Percentiles rank a stretch among this genome's conserved stretches.
phyloP scores from a whole-genome alignment of 2,888 invertebrate genomes.

The Lordiphosa andalusiaca region DNA sequence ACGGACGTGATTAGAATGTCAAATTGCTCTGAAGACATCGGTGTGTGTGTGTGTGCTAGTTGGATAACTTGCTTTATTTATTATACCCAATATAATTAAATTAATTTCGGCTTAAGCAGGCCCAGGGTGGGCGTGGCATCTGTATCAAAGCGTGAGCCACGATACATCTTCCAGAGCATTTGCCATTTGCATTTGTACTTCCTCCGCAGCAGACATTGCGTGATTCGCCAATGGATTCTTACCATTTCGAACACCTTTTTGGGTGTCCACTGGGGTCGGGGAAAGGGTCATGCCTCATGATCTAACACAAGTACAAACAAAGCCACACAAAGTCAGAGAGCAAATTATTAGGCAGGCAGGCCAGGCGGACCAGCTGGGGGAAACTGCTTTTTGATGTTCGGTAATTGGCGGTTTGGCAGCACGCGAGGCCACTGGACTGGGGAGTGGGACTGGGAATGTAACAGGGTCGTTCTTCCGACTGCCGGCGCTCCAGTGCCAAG shows the following conservation, averaged over 20 bases:
- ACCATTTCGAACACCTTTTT: constrained; percentile 70
- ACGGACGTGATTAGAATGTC: constrained; percentile 66
- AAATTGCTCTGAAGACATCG: constrained; percentile 37
- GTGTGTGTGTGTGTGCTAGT: constrained; percentile 22
- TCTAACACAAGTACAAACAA: constrained; percentile 55
- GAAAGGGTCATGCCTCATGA: constrained; percentile 16
- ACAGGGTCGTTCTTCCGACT: constrained; percentile 48
- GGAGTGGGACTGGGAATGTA: constrained; percentile 9
- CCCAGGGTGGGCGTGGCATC: constrained; percentile 44
- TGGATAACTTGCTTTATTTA: constrained; percentile 62
- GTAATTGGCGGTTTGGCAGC: constrained; percentile 75
- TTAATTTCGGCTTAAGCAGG: constrained; percentile 47
- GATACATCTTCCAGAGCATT: constrained; percentile 48
- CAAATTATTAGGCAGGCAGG: constrained; percentile 24
- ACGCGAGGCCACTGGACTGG: constrained; percentile 50
- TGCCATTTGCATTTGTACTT: constrained; percentile 36
- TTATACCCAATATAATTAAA: constrained; percentile 62
- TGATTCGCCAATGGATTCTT: constrained; percentile 63
- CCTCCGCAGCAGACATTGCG: constrained; percentile 50
- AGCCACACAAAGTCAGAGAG: constrained; percentile 42
- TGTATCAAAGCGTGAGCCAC: constrained; percentile 62
- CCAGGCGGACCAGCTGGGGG: constrained; percentile 46
- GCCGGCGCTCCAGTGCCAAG: constrained; percentile 50
- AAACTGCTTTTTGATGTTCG: constrained; percentile 73
- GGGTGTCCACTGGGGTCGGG: constrained; percentile 49